A percentile compares a stretch with the other conserved stretches of the same genome.
Evolutionary conservation across 2,888 invertebrate species (phyloP).

Genomic region (Drosophila quinaria): DNA sequence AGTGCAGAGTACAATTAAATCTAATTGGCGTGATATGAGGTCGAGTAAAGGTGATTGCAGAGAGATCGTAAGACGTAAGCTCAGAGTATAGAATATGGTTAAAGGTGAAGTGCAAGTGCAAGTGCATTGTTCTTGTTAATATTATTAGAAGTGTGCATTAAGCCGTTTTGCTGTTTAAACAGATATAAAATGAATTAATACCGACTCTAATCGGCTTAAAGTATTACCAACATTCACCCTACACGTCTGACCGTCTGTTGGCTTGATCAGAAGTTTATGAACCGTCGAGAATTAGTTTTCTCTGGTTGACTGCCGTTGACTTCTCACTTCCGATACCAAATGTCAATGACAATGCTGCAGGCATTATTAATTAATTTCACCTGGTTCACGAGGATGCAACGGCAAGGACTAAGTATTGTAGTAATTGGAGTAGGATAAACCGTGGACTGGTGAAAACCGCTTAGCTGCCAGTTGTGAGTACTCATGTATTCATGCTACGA

Average conservation of each 20-base stretch:
- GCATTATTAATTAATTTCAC: slow-evolving; percentile 59
- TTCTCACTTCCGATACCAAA: slow-evolving; percentile 58
- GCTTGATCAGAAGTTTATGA: slow-evolving; percentile 34
- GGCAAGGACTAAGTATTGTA: neutral
- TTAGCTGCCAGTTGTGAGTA: slow-evolving; percentile 18
- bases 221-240: slow-evolving; percentile 39
- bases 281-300: slow-evolving; percentile 24
- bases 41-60: slow-evolving; percentile 4
- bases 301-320: slow-evolving; percentile 31
- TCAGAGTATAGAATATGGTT: slow-evolving; percentile 3
- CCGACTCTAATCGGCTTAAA: slow-evolving; percentile 72
- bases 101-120: slow-evolving; percentile 13
- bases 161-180: slow-evolving; percentile 39
- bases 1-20: slow-evolving; percentile 35
- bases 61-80: neutral
- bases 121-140: slow-evolving; percentile 32
- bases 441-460: slow-evolving; percentile 10
- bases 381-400: slow-evolving; percentile 18
- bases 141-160: slow-evolving; percentile 35
- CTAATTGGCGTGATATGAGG: slow-evolving; percentile 7
- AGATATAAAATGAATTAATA: slow-evolving; percentile 52
- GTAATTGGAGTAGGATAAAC: slow-evolving; percentile 3
- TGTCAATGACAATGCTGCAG: slow-evolving; percentile 44
- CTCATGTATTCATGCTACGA: slow-evolving; percentile 16
- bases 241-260: neutral